Conservation (phyloP, 2,797 vertebrate species). For the Spinus pinus region DNA sequence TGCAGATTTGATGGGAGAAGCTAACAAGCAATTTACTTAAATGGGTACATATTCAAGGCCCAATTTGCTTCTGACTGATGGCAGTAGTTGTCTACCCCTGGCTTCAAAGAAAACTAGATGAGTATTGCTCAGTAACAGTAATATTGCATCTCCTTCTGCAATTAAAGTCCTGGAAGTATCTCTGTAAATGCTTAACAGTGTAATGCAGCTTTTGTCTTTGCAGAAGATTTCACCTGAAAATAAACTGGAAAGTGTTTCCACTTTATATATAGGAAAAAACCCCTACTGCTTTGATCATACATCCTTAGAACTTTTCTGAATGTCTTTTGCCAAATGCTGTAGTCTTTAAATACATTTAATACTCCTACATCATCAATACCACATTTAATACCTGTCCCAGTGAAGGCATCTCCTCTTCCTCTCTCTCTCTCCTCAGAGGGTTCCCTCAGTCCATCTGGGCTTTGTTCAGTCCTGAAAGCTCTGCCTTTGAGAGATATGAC, state of each 20-base stretch:
- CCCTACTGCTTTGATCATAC: neutral
- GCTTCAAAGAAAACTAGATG: neutral
- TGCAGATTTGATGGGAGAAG: neutral
- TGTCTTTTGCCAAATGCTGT: neutral
- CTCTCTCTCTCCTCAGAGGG: neutral
- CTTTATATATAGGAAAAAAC: neutral
- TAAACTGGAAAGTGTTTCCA: neutral
- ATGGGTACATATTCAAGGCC: neutral
- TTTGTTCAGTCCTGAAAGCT: neutral
- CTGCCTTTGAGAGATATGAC: neutral
- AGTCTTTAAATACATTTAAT: neutral
- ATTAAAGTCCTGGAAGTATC: neutral
- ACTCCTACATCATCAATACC: neutral
- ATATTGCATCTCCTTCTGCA: neutral
- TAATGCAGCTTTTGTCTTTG: neutral
- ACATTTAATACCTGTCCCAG: neutral
- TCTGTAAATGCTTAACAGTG: neutral
- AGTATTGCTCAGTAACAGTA: neutral
- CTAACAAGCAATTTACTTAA: slow-evolving; percentile 38
- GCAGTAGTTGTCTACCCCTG: neutral
- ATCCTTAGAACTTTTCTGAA: neutral
- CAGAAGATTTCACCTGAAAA: neutral
- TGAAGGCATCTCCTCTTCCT: neutral
- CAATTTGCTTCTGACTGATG: slow-evolving; percentile 42
- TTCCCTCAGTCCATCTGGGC: neutral